Percentiles rank a stretch among this genome's conserved stretches.
phyloP scores from a whole-genome alignment of 2,113 vertebrate genomes.

The Athene noctua region DNA sequence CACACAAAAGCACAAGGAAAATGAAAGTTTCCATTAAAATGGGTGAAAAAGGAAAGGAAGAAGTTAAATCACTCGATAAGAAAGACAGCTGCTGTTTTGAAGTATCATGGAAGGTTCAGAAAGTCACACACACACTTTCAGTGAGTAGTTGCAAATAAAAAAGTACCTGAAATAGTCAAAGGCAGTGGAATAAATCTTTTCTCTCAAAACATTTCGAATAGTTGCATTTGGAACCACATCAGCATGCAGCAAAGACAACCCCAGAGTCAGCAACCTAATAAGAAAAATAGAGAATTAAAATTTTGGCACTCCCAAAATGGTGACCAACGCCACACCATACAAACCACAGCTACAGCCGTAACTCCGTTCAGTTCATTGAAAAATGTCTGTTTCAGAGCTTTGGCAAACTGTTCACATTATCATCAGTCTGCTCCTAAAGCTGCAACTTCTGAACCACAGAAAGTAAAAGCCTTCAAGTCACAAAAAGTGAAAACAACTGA shows the following conservation, averaged over 20 bases:
- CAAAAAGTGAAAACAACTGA: background rate
- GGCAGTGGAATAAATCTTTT: constrained; percentile 97
- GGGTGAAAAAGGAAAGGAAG: background rate
- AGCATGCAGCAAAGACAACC: constrained; percentile 91
- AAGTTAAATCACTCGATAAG: background rate
- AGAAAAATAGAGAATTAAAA: background rate
- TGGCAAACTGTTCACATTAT: background rate
- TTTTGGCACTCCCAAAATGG: background rate
- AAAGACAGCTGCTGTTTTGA: background rate
- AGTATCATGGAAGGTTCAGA: background rate
- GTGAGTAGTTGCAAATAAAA: background rate
- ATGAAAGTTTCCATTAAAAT: background rate
- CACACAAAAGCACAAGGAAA: background rate
- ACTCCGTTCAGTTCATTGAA: background rate
- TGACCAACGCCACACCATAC: background rate
- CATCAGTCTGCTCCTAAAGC: background rate
- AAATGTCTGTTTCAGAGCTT: background rate
- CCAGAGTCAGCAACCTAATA: constrained; percentile 86
- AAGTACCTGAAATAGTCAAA: constrained; percentile 96
- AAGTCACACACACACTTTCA: background rate
- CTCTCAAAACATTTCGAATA: constrained; percentile 91
- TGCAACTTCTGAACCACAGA: background rate
- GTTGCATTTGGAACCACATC: constrained; percentile 94
- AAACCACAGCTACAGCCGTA: background rate
- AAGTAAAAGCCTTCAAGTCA: background rate